These are phyloP conservation scores for Rambutsinella grinnellia DNA, from an alignment of 2,888 invertebrate genomes.

Conservation along the genomic window DNA sequence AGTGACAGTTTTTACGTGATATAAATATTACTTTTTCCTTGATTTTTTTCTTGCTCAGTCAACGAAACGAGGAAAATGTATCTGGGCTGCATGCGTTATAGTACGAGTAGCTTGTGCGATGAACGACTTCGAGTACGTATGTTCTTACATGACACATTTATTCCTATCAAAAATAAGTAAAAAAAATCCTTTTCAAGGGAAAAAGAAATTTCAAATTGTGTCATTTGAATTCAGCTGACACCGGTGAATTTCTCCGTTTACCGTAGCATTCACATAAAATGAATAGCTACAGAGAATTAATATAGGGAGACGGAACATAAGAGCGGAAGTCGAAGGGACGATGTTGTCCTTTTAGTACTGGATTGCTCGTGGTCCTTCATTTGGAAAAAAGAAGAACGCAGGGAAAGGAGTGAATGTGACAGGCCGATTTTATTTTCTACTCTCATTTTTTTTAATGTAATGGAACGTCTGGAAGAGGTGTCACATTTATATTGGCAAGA, in stretches of 20 bases:
- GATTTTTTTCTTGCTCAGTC: too few species aligned
- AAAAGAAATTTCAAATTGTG: conserved; percentile 31
- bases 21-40: too few species aligned
- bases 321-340: too few species aligned
- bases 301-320: neutral
- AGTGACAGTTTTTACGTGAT: too few species aligned
- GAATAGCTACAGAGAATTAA: neutral
- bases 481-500: conserved; percentile 36
- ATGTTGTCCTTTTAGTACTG: too few species aligned
- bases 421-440: neutral
- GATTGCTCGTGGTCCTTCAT: too few species aligned
- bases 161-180: neutral
- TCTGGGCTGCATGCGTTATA: too few species aligned
- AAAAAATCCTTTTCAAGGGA: neutral
- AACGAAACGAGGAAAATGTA: too few species aligned
- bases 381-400: too few species aligned
- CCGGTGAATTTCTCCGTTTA: conserved; percentile 28
- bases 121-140: too few species aligned
- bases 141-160: neutral
- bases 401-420: neutral
- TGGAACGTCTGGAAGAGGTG: conserved; percentile 37
- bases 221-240: conserved; percentile 37
- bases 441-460: conserved; percentile 43
- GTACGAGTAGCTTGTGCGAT: too few species aligned
- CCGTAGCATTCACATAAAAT: too few species aligned